Base-by-base conservation (phyloP, 2,888 invertebrate species). In the Drosophila meridionalis region DNA sequence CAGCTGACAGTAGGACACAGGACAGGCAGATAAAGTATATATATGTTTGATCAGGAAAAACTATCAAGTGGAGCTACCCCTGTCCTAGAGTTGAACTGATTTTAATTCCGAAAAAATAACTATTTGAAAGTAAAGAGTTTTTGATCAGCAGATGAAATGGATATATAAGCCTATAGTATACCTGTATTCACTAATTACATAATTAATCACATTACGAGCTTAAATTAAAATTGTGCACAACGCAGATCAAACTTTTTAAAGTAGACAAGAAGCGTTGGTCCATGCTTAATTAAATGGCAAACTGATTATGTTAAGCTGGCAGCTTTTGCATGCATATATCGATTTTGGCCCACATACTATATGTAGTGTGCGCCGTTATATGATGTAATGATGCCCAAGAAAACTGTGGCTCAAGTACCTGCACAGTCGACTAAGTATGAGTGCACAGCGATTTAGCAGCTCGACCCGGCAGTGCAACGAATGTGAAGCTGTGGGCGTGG, bases 391-490 rank as follows among this genome's bases (percentile, higher is more conserved):
- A 45, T 30, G 57, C 34, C 43, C 20, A 28, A 50, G 55, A 52
- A 42, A 57, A 43, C 9, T 48, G 45, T 0, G 53, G 34, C 52
- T 57, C 9, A 43, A 43, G 53, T 53, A 12, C 14, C 9, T 62
- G 42, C n/a, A 69, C 57, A 48, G n/a, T n/a, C 26, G 42, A 50
- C 14, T 45, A 45, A 55, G 50, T 67, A 60, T 50, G 45, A 69
- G 64, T 70, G 60, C 53, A 20, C 30, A 14, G 34, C 55, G 38
- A 59, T 64, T 64, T 67, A 67, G 42, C 20, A 59, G 60, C 34
- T 63, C 14, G 62, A 48, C 12, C 38, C 40, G 38, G 8, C 20
- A 12, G 28, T 43, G 26, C 52, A 36, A 40, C 40, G 20, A n/a
- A 50, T 12, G 26, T 28, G 9, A 0, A 34, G 36, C 20, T 52